Conservation (phyloP, 2,113 vertebrate genomes). For the Cavia porcellus region DNA sequence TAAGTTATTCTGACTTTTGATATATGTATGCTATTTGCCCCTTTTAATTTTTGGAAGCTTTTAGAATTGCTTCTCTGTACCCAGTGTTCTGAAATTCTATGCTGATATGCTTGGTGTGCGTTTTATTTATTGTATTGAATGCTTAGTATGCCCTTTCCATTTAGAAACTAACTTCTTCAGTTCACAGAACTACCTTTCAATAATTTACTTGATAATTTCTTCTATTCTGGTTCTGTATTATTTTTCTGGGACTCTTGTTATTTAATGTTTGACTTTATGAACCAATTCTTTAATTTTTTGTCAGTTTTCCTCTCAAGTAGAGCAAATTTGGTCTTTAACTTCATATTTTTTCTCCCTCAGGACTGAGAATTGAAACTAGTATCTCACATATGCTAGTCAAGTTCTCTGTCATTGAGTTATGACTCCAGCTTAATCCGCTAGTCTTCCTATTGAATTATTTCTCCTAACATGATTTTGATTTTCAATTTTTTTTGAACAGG, state of each 20-base stretch:
- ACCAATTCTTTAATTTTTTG: conserved; percentile 1
- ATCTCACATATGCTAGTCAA: not conserved
- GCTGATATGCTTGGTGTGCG: not conserved
- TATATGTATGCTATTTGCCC: not conserved
- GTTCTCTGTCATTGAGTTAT: not conserved
- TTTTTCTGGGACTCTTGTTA: conserved; percentile 8
- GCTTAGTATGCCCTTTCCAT: not conserved
- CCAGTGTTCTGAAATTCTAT: conserved; percentile 18
- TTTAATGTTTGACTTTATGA: not conserved
- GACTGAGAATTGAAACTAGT: not conserved
- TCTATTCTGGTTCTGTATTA: not conserved
- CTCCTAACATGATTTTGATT: conserved; percentile 39
- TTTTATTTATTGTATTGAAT: conserved; percentile 9
- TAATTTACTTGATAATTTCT: conserved; percentile 26
- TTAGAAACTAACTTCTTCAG: conserved; percentile 8
- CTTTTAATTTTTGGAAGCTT: conserved; percentile 28
- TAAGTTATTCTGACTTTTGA: conserved; percentile 19
- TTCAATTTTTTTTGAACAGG: not conserved
- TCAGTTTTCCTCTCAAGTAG: conserved; percentile 11
- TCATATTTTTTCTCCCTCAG: not conserved
- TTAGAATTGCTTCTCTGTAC: conserved; percentile 21
- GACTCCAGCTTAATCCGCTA: not conserved
- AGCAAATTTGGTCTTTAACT: conserved; percentile 16
- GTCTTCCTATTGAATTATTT: conserved; percentile 37
- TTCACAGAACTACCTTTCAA: conserved; percentile 32